Conservation (phyloP, 2,113 vertebrate genomes). For the Siniperca chuatsi region DNA sequence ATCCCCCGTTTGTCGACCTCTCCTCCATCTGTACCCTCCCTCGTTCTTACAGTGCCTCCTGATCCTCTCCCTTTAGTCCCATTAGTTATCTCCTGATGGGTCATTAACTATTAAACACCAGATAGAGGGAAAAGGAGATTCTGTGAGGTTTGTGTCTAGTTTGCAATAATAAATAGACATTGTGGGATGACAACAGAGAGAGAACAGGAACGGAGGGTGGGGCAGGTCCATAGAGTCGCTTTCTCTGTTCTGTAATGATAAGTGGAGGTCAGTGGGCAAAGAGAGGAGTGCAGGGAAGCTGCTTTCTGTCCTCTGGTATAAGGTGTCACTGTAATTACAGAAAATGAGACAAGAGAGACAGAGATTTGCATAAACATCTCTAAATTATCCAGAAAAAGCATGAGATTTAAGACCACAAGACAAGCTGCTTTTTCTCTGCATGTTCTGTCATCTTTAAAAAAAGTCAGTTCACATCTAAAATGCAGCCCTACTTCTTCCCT, state of each 20-base stretch:
- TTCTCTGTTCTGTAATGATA: constrained; percentile 13
- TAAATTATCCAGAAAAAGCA: constrained; percentile 22
- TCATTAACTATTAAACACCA: constrained; percentile 71
- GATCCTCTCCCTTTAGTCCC: constrained; percentile 57
- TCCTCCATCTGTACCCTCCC: constrained; percentile 10
- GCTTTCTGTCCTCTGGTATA: background rate
- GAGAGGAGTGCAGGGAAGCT: background rate
- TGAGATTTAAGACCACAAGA: background rate
- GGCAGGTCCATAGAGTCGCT: constrained; percentile 19
- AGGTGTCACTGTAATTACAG: rapidly evolving
- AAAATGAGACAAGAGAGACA: background rate
- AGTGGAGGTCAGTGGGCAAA: constrained; percentile 21
- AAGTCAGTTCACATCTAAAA: background rate
- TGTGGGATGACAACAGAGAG: background rate
- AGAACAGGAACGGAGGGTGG: constrained; percentile 15
- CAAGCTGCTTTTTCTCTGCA: background rate
- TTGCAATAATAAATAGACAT: constrained; percentile 41
- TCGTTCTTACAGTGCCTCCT: constrained; percentile 14
- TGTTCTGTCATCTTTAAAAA: background rate
- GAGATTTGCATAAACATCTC: constrained; percentile 1
- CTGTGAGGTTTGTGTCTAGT: constrained; percentile 34
- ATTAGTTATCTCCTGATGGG: constrained; percentile 65
- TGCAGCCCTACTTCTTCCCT: background rate
- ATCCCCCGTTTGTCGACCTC: constrained; percentile 36
- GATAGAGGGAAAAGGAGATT: constrained; percentile 25